Conservation (phyloP, 2,888 invertebrate species). For the Coenonympha arcania region DNA sequence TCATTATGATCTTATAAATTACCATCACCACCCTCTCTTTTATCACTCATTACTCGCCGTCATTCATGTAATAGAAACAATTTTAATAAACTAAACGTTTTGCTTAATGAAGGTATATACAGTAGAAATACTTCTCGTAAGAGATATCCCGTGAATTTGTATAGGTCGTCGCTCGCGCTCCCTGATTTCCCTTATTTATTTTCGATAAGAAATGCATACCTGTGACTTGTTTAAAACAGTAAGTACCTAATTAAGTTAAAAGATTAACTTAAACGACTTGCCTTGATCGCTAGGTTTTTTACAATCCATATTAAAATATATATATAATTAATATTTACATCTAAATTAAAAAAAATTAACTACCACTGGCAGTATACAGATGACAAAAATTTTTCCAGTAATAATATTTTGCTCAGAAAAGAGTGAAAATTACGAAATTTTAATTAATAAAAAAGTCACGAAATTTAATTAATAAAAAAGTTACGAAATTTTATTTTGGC, state of each 20-base stretch:
- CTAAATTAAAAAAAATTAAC: conserved; percentile 24
- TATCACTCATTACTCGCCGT: not conserved
- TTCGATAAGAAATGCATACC: not conserved
- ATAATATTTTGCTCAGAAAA: not conserved
- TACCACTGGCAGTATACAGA: conserved; percentile 22
- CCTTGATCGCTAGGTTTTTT: conserved; percentile 60
- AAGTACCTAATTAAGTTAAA: not conserved
- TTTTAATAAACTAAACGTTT: too few relatives aligned
- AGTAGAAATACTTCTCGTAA: too few relatives aligned
- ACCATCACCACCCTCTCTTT: not conserved
- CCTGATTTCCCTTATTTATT: too few relatives aligned
- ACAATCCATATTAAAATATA: conserved; percentile 32
- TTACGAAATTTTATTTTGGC: conserved; percentile 46
- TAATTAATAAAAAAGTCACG: too few relatives aligned
- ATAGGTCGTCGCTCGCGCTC: too few relatives aligned
- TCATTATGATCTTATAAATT: not conserved
- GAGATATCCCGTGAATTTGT: too few relatives aligned
- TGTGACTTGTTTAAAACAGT: conserved; percentile 1
- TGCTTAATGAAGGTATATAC: too few relatives aligned
- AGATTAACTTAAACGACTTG: conserved; percentile 37
- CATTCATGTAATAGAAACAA: too few relatives aligned
- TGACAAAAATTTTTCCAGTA: not conserved
- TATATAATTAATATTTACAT: conserved; percentile 38
- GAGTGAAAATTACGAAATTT: too few relatives aligned
- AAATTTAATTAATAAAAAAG: too few relatives aligned